Evolutionary conservation across 2,888 invertebrate genomes (phyloP).

Genomic region (Chymomyza caudatula): DNA sequence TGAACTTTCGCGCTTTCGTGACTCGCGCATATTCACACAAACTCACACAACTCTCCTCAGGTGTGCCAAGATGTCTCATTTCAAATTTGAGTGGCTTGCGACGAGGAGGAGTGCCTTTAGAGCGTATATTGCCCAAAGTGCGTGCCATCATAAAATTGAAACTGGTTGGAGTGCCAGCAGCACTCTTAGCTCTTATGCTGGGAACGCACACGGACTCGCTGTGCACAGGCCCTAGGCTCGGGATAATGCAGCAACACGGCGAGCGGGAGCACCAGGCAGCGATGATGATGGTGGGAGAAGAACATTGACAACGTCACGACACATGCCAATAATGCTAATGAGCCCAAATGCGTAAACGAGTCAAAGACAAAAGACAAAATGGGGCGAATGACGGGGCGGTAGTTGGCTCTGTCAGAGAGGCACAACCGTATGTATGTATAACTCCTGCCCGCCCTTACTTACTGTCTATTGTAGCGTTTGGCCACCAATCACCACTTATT

Average conservation of each 20-base stretch:
- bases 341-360: conserved; percentile 62
- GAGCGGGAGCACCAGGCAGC: background rate
- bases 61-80: background rate
- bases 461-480: background rate
- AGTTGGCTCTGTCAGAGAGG: no score
- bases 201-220: background rate
- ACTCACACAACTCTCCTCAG: background rate
- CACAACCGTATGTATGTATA: background rate
- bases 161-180: background rate
- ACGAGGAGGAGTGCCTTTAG: background rate
- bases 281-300: background rate
- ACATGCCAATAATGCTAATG: conserved; percentile 63
- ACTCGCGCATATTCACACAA: background rate
- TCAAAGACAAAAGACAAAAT: conserved; percentile 26
- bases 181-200: no score
- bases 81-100: background rate
- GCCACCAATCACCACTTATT: conserved; percentile 11
- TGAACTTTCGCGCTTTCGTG: no score
- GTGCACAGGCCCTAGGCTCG: background rate
- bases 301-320: conserved; percentile 34
- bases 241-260: background rate
- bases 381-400: background rate
- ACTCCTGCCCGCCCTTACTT: background rate
- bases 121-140: background rate
- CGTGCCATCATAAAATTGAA: background rate